These are phyloP conservation scores for Drosophila sordidula DNA, from an alignment of 2,888 invertebrate genomes.

Conservation along the genomic window DNA sequence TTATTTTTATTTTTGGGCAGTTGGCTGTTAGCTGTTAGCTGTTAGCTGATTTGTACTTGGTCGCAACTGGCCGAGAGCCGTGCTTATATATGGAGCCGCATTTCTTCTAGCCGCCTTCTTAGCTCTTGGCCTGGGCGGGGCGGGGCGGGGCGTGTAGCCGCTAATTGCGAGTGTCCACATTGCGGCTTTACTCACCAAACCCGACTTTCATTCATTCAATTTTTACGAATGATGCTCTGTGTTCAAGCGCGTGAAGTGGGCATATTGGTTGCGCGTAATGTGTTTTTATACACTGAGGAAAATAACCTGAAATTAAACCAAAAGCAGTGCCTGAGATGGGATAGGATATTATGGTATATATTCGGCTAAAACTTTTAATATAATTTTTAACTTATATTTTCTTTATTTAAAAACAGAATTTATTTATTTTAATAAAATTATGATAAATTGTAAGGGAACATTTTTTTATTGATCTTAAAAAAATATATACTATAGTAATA, in stretches of 20 bases:
- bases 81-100: constrained; percentile 47
- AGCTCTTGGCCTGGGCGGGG: constrained; percentile 24
- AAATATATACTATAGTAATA: no score
- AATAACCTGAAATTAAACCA: no score
- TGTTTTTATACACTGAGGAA: neutral
- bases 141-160: constrained; percentile 57
- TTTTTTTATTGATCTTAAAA: no score
- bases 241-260: neutral
- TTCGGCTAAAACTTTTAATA: no score
- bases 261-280: neutral
- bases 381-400: no score
- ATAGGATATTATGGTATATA: no score
- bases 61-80: constrained; percentile 37
- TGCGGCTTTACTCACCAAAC: constrained; percentile 31
- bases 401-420: no score
- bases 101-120: constrained; percentile 28
- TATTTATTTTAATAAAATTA: no score
- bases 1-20: neutral
- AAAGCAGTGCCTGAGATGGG: neutral
- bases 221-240: constrained; percentile 1
- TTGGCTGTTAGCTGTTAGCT: constrained; percentile 11
- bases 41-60: constrained; percentile 53
- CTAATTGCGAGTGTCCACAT: constrained; percentile 66
- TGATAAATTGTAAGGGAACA: no score
- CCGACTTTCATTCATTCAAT: constrained; percentile 73